These are phyloP conservation scores for Blastomussa wellsi DNA, from an alignment of 92 coral and sea anemone genomes.

Conservation along the genomic window DNA sequence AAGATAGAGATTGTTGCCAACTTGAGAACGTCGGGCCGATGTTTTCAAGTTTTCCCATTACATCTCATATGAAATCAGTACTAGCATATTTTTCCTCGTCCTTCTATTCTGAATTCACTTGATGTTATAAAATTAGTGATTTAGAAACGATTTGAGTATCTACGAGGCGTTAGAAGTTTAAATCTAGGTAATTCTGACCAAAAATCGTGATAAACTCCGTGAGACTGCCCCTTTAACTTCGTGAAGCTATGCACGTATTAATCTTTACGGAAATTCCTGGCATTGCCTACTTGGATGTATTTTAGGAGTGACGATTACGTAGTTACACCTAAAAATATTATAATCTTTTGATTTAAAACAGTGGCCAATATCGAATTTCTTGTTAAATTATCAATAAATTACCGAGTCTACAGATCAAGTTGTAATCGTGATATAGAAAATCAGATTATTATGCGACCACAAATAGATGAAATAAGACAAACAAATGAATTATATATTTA, in stretches of 20 bases:
- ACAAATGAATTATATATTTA: too few relatives aligned
- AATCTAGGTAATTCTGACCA: too few relatives aligned
- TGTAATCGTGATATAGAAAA: background rate
- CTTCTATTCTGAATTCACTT: too few relatives aligned
- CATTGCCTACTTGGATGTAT: background rate
- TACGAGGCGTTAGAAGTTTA: too few relatives aligned
- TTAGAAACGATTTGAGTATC: too few relatives aligned
- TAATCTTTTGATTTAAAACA: background rate
- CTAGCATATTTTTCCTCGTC: too few relatives aligned
- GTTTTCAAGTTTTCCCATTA: too few relatives aligned
- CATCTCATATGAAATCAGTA: too few relatives aligned
- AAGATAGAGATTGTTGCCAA: background rate
- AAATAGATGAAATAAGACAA: background rate
- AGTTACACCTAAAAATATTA: background rate
- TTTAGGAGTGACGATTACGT: background rate
- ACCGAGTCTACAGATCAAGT: background rate
- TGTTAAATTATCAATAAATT: background rate
- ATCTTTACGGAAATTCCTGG: background rate
- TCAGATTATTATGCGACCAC: background rate
- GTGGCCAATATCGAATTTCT: background rate
- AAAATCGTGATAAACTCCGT: too few relatives aligned
- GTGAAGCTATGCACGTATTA: background rate
- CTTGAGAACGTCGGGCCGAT: too few relatives aligned
- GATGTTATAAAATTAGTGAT: too few relatives aligned
- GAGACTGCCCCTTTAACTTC: too few relatives aligned